Evolutionary conservation across 2,113 vertebrate species (phyloP).

Genomic region (Phainopepla nitens): DNA sequence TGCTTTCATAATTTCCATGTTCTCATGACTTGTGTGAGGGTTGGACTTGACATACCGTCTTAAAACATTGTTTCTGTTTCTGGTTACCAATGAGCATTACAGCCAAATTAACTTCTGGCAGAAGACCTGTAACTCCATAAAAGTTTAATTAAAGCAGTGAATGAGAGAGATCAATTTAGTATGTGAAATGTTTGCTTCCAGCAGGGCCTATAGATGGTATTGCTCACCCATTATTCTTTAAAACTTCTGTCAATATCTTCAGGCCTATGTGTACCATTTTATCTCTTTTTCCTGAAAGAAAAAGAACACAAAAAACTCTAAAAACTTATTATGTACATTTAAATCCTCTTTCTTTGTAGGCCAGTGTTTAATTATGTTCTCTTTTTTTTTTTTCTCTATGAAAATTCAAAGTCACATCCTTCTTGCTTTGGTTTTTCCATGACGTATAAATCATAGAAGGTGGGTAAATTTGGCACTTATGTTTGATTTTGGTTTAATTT

Average conservation of each 20-base stretch:
- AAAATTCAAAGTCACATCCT: not conserved
- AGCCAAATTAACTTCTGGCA: not conserved
- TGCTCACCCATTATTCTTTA: not conserved
- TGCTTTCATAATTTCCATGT: not conserved
- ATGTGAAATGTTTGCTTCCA: not conserved
- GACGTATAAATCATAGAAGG: not conserved
- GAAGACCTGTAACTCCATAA: not conserved
- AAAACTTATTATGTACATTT: not conserved
- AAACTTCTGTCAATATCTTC: not conserved
- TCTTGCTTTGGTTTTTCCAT: not conserved
- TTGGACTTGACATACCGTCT: not conserved
- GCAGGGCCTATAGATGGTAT: not conserved
- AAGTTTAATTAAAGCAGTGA: not conserved
- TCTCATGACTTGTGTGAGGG: not conserved
- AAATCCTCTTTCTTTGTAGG: not conserved
- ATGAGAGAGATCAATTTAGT: not conserved
- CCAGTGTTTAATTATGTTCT: not conserved
- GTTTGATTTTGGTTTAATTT: not conserved
- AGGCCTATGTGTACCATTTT: not conserved
- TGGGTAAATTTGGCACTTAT: not conserved
- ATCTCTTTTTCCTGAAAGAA: not conserved
- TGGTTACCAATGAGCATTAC: not conserved
- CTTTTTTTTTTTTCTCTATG: not conserved
- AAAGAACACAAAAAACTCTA: not conserved
- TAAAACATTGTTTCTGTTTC: not conserved